Evolutionary conservation across 2,888 invertebrate genomes (phyloP), one percentile per base, ranked within the genome.

Genomic region (Heliconius sara): DNA sequence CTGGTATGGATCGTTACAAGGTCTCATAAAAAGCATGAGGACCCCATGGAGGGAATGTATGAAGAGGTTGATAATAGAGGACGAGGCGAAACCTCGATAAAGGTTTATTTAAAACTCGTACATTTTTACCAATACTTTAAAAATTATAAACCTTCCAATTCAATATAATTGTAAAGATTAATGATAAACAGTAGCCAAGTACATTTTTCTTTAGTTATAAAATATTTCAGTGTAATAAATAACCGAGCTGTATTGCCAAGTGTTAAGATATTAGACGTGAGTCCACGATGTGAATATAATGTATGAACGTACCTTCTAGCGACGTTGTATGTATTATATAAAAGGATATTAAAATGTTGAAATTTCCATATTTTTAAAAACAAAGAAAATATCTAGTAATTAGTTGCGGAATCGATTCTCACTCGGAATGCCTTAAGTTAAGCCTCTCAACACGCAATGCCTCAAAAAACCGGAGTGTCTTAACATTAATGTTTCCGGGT

Each of bases 181-280:
- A 73, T 60, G 73, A 73, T n/a, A 60, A 57, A 73, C 57, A n/a
- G 60, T 13, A 73, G 7, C 57, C 60, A 60, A 65, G 43, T 65
- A n/a, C 9, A 73, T 60, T 60, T 60, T 60, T 73, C n/a, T 60
- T 60, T 25, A 25, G 60, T 34, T 73, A 73, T 73, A 73, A 60
- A 73, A 73, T 73, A 73, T 73, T 60, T 60, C 22, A 3, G 43
- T n/a, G 25, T 73, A 73, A 73, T 73, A 73, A 60, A 73, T 73
- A 73, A 73, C 73, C 60, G 34, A 60, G 60, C 60, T 60, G 34
- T 72, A 73, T 34, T 73, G 73, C 73, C 73, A 73, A 73, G 60
- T 73, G 60, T 34, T 60, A 73, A 60, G 60, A 25, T 73, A 60
- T 73, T 73, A 73, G 57, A 60, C 60, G 60, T 60, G 72, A 10